Evolutionary conservation across 2,113 vertebrate genomes (phyloP).

Genomic region (Gorilla gorilla): DNA sequence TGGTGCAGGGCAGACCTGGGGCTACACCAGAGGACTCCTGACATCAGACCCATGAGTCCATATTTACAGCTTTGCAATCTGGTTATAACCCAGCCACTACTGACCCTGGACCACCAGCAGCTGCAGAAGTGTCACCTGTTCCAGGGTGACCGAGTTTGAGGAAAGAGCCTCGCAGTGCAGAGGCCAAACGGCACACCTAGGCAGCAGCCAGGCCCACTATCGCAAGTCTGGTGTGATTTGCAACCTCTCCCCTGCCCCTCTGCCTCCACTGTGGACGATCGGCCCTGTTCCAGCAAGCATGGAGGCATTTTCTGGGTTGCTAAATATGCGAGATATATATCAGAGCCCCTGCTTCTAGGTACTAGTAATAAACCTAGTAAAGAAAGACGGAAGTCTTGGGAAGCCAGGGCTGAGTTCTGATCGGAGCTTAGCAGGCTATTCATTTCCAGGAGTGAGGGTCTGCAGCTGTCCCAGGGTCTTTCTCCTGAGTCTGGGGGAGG

Average conservation of each 20-base stretch:
- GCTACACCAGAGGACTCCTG: neutral
- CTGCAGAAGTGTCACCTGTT: neutral
- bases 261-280: neutral
- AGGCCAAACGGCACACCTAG: neutral
- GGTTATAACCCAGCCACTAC: neutral
- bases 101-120: neutral
- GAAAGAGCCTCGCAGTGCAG: neutral
- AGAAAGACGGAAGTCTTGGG: neutral
- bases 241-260: neutral
- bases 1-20: neutral
- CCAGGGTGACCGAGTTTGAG: neutral
- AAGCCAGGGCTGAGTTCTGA: neutral
- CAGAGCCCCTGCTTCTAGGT: neutral
- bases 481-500: neutral
- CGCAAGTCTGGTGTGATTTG: fast-evolving
- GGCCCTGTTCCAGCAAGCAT: fast-evolving
- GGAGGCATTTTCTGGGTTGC: neutral
- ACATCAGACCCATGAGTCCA: neutral
- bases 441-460: neutral
- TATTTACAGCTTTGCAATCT: neutral
- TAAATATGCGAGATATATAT: neutral
- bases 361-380: neutral
- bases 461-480: neutral
- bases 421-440: neutral
- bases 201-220: neutral